Percentiles rank a stretch among this genome's conserved stretches.
Evolutionary conservation across 2,113 vertebrate species (phyloP).

Genomic region (Haemorhous mexicanus): DNA sequence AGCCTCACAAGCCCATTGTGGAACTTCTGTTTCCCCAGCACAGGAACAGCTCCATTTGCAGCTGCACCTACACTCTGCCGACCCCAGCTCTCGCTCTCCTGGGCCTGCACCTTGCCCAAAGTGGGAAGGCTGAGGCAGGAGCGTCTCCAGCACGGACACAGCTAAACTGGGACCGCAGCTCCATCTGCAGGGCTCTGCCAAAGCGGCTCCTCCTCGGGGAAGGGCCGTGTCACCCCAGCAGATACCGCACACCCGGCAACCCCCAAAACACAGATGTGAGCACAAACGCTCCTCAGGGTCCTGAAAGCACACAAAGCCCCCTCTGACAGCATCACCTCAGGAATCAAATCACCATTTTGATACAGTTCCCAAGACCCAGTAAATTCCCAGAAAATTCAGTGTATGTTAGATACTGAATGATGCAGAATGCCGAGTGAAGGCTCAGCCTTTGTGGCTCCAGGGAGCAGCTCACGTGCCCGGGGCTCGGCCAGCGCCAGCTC

Average conservation of each 20-base stretch:
- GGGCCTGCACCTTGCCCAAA: not conserved
- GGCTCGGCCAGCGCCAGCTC: not conserved
- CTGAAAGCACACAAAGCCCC: not conserved
- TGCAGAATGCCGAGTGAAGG: accelerated
- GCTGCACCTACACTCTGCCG: not conserved
- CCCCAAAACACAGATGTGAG: not conserved
- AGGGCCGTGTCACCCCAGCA: not conserved
- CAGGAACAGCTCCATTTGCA: not conserved
- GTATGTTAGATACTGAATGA: not conserved
- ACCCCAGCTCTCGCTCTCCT: accelerated
- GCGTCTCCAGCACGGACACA: not conserved
- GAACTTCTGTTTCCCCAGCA: not conserved
- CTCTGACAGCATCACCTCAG: not conserved
- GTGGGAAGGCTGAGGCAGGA: accelerated
- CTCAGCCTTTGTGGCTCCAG: not conserved
- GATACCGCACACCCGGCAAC: accelerated
- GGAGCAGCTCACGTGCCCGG: not conserved
- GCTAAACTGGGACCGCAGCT: not conserved
- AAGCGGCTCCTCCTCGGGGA: not conserved
- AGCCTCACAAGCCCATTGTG: accelerated
- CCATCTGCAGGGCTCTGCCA: conserved; percentile 51
- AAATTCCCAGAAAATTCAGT: not conserved
- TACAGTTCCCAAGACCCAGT: not conserved
- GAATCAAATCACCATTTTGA: not conserved
- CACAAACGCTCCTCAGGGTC: not conserved